Base-by-base conservation (phyloP, 2,888 invertebrate species). In the Arrhopalites spinosus region DNA sequence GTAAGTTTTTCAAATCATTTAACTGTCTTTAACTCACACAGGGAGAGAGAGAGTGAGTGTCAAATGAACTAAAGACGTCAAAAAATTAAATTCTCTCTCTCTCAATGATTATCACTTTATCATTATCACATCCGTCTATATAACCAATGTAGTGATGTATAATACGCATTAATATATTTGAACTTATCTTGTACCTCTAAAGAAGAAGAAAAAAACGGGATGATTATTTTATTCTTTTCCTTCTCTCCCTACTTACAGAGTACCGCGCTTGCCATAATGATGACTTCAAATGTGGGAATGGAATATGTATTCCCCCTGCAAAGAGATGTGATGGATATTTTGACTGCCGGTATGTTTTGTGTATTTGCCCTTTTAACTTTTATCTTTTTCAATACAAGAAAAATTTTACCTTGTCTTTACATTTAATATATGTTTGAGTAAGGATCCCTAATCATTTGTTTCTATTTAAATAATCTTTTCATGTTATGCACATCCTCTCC, bases 261-360 rank as follows among this genome's bases (percentile, higher is more conserved):
- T 95, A 95, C 86, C 90, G 95, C 84, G 92, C 93, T 85, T 96
- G 96, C 86, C 92, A 92, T 86, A 85, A 89, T 17, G 93, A 92
- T 81, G 96, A 96, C 87, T 94, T 96, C 87, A 91, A 91, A 84
- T 97, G 97, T 86, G 87, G 87, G 83, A 90, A 90, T 78, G 93
- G 92, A 25, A 92, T 93, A 27, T 96, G 96, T 86, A 91, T 96
- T 85, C 92, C 94, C 67, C 92, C 91, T 85, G 91, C 92, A 83
- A 95, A 95, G 86, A 91, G 90, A 84, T 97, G 97, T 87, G 95
- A 97, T 85, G 96, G 97, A 84, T 91, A 91, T 84, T 92, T 90
- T 84, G 96, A 96, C 86, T 97, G 97, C 86, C 89, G 95, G 20
- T 36, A 36, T n/a, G n/a, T n/a, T n/a, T n/a, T n/a, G n/a, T n/a